Evolutionary conservation across 2,113 vertebrate genomes (phyloP).

Genomic region (Rhinichthys klamathensis): DNA sequence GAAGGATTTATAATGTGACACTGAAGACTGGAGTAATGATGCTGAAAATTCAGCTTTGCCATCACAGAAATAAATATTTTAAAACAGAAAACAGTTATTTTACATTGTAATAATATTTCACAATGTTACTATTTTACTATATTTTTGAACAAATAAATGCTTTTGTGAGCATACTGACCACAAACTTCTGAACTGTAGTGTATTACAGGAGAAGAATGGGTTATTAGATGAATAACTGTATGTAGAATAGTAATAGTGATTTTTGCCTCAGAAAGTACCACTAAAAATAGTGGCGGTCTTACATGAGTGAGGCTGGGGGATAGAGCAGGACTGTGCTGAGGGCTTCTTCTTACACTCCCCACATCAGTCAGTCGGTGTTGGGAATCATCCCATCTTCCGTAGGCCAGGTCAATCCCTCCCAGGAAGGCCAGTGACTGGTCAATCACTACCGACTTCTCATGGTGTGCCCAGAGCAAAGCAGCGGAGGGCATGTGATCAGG

Average conservation of each 20-base stretch:
- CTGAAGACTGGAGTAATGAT: not conserved
- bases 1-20: not conserved
- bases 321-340: conserved; percentile 54
- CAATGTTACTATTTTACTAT: not conserved
- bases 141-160: not conserved
- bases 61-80: not conserved
- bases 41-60: not conserved
- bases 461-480: conserved; percentile 79
- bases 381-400: conserved; percentile 79
- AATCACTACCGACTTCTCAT: conserved; percentile 79
- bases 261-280: not conserved
- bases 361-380: conserved; percentile 75
- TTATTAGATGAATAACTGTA: not conserved
- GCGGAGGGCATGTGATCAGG: conserved; percentile 75
- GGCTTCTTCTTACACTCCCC: conserved; percentile 50
- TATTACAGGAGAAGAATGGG: not conserved
- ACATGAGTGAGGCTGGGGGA: conserved; percentile 50
- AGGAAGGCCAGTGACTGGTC: conserved; percentile 78
- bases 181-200: not conserved
- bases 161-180: not conserved
- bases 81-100: not conserved
- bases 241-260: not conserved
- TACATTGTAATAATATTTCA: not conserved
- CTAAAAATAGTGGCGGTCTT: not conserved
- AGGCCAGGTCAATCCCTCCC: conserved; percentile 78